Percentiles rank a stretch among this genome's conserved stretches.
Conservation (phyloP, 1,140 invertebrate species). For the Aphis gossypii region DNA sequence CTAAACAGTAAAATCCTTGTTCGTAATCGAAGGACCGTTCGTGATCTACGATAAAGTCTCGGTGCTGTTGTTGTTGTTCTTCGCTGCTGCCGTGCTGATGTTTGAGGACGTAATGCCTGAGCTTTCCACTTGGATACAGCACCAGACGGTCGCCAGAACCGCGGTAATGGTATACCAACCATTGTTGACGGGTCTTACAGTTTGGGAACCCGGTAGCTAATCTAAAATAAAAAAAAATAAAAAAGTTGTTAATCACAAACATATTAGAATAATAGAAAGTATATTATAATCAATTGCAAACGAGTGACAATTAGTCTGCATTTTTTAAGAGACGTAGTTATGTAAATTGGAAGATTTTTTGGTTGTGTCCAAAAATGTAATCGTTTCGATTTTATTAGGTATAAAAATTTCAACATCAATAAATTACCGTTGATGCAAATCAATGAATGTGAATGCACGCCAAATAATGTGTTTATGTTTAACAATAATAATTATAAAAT, state of each 20-base stretch:
- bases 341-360: no score
- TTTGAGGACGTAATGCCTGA: constrained; percentile 74
- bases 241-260: background rate
- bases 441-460: no score
- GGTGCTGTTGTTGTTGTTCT: constrained; percentile 58
- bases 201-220: constrained; percentile 73
- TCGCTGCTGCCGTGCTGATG: constrained; percentile 65
- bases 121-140: constrained; percentile 72
- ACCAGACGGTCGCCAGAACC: constrained; percentile 70
- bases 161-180: constrained; percentile 75
- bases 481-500: no score
- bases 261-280: no score
- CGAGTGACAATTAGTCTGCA: no score
- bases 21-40: constrained; percentile 69
- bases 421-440: no score
- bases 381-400: no score
- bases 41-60: constrained; percentile 64
- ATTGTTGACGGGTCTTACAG: constrained; percentile 74
- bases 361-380: no score
- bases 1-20: constrained; percentile 79
- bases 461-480: no score
- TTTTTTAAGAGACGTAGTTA: no score
- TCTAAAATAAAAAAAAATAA: constrained; percentile 59
- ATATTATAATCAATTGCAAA: no score
- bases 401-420: no score